phyloP scores from a whole-genome alignment of 2,113 vertebrate species.

The Sitta europaea region DNA sequence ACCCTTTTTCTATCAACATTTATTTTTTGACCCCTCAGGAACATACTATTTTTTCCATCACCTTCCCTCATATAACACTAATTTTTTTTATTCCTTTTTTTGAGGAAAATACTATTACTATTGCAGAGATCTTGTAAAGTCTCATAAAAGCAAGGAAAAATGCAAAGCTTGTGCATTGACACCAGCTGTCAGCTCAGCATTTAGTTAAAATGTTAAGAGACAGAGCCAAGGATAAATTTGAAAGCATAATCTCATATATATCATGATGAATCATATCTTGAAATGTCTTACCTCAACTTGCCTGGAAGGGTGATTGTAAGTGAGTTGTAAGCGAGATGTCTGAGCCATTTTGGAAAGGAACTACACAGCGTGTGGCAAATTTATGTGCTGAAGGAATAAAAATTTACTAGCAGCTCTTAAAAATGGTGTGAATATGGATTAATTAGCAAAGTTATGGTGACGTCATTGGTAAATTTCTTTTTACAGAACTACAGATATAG shows the following conservation, averaged over 20 bases:
- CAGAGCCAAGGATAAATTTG: constrained; percentile 51
- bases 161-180: constrained; percentile 3
- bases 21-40: neutral
- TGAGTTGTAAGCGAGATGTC: neutral
- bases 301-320: neutral
- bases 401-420: constrained; percentile 43
- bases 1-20: neutral
- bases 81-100: neutral
- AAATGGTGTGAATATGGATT: neutral
- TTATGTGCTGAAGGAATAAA: constrained; percentile 13
- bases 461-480: neutral
- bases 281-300: constrained; percentile 42
- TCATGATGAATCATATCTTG: constrained; percentile 44
- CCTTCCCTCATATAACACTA: neutral
- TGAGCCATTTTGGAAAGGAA: constrained; percentile 21
- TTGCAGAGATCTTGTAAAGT: neutral
- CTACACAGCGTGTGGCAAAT: neutral
- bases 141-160: neutral
- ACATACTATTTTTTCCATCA: neutral
- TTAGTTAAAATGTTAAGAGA: constrained; percentile 56
- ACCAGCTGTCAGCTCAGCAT: constrained; percentile 61
- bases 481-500: neutral
- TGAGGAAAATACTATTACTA: neutral
- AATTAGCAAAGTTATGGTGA: neutral
- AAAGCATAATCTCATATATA: constrained; percentile 58